Conservation (phyloP, 1,140 invertebrate genomes). For the Stenopsyche tienmushanensis region DNA sequence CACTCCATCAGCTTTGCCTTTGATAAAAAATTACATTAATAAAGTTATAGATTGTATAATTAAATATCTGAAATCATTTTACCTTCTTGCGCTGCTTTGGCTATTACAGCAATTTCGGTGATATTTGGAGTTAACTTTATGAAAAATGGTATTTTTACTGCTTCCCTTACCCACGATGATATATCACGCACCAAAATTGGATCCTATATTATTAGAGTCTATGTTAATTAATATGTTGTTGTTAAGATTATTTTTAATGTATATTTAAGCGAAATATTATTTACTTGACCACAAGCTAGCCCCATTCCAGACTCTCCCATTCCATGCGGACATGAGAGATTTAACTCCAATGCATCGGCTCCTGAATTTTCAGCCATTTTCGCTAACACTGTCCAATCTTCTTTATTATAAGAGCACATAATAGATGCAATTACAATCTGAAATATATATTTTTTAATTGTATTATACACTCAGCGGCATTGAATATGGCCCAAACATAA, state of each 20-base stretch:
- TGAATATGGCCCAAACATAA: neutral
- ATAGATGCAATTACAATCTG: constrained; percentile 96
- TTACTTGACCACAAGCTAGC: constrained; percentile 92
- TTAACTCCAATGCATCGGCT: constrained; percentile 92
- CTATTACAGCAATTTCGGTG: constrained; percentile 88
- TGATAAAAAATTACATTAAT: neutral
- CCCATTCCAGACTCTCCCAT: constrained; percentile 99
- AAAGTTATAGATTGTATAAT: neutral
- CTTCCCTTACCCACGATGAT: constrained; percentile 82
- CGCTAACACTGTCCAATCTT: constrained; percentile 87
- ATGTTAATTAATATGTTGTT: neutral
- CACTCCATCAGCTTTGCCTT: constrained; percentile 90
- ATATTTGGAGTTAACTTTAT: constrained; percentile 98
- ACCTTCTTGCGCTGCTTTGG: constrained; percentile 87
- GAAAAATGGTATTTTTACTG: constrained; percentile 95
- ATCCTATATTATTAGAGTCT: constrained; percentile 58
- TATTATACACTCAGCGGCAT: too few species aligned
- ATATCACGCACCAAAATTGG: constrained; percentile 86
- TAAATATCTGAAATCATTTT: constrained; percentile 24
- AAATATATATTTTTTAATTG: constrained; percentile 20
- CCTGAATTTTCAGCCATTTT: constrained; percentile 79
- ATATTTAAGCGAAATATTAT: neutral
- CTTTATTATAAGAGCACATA: constrained; percentile 88
- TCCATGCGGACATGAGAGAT: constrained; percentile 97
- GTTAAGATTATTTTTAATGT: constrained; percentile 4